Evolutionary conservation across 2,888 invertebrate species (phyloP), one percentile per base, ranked within the genome.

Genomic region (Hylaea fasciaria): DNA sequence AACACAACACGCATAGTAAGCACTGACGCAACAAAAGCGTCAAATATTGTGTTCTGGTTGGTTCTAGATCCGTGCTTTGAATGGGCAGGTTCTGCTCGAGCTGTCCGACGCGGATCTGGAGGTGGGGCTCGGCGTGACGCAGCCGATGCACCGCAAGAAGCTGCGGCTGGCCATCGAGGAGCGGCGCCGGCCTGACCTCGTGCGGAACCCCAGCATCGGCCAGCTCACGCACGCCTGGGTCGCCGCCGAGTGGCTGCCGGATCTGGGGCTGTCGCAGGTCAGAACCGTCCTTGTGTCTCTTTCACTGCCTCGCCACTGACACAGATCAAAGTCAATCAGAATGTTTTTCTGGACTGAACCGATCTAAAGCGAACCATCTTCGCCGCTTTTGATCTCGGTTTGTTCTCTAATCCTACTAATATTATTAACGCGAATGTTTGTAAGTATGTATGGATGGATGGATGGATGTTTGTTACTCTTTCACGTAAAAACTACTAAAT

Each of bases 131-230:
- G 97, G 97, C n/a, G 95, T 98, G 73, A 94, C 95, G 56, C 98
- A 98, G 93, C 96, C 97, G 43, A 96, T 98, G 95, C 98, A 98
- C 85, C 94, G 97, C 76, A 97, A 98, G 89, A 98, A 98, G 85
- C 92, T 98, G 64, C 94, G 98, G 49, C 93, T 98, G 73, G 98
- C 98, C 56, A 97, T 98, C 69, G 98, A 98, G 82, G 98, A 98
- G 85, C 96, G 98, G 70, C 92, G 98, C 51, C 95, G 98, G 70
- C 98, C 98, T 0, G 95, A 96, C 71, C 93, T 97, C 70, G 96
- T 97, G 77, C 94, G 97, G 71, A 98, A 97, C 89, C 97, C 97
- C 0, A 96, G 95, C 78, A 97, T 98, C 72, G 96, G 96, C 11
- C 96, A 96, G 78, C 93, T 98, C 65, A 96, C 96, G 49, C 98